Conservation (phyloP, 2,888 invertebrate species). For the Lypha dubia region DNA sequence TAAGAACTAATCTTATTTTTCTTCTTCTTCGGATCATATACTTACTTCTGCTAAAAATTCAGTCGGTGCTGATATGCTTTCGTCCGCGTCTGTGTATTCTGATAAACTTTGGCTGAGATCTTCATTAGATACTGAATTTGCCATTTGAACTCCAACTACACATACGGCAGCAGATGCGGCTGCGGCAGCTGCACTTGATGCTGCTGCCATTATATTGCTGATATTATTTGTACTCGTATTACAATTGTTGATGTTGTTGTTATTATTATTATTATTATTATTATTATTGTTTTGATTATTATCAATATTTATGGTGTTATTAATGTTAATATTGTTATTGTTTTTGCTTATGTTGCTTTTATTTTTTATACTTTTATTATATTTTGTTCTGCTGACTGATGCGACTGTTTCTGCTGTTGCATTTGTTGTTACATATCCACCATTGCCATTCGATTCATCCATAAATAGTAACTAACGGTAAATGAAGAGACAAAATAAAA, state of each 20-base stretch:
- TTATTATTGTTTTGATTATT: constrained; percentile 44
- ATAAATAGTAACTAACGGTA: constrained; percentile 80
- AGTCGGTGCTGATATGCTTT: constrained; percentile 89
- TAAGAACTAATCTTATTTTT: too few relatives aligned
- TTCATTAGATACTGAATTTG: constrained; percentile 85
- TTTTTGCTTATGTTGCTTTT: constrained; percentile 72
- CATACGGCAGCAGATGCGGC: constrained; percentile 55
- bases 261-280: constrained; percentile 73
- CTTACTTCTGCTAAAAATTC: constrained; percentile 90
- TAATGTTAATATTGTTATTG: constrained; percentile 70
- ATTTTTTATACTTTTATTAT: constrained; percentile 72
- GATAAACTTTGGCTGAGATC: constrained; percentile 86
- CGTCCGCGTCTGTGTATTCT: constrained; percentile 89
- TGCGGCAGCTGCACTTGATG: constrained; percentile 75
- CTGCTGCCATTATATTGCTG: constrained; percentile 76
- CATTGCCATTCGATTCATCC: constrained; percentile 83
- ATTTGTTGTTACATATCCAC: constrained; percentile 77
- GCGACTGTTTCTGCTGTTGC: constrained; percentile 52
- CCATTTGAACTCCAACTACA: constrained; percentile 73
- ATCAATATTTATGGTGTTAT: constrained; percentile 67
- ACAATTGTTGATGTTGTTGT: constrained; percentile 72
- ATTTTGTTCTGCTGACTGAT: constrained; percentile 65
- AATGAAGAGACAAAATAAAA: too few relatives aligned
- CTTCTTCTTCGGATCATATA: neutral
- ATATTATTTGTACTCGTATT: constrained; percentile 54